Base-by-base conservation (phyloP, 2,113 vertebrate species). In the Dipodomys spectabilis region DNA sequence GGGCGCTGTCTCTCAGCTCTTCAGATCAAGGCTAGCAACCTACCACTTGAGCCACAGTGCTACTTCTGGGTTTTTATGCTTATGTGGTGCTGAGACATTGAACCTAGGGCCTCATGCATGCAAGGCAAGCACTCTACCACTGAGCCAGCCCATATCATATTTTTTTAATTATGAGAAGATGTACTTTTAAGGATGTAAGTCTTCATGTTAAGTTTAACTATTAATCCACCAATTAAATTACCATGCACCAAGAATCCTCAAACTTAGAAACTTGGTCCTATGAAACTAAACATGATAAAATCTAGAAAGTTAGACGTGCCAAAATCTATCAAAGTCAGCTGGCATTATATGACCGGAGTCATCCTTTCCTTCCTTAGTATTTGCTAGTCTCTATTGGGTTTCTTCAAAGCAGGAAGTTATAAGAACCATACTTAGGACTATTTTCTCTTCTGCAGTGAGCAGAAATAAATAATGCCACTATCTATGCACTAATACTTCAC, bases 161-260 rank as follows among this genome's bases (percentile, higher is more conserved):
- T 39, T 39, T 69, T 82, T 53, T 77, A 72, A 32, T 28, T 57
- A 88, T 23, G 6, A 82, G 64, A 74, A 94, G 92, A 91, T 67
- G 45, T 13, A 27, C 57, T 74, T n/a, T n/a, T n/a, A n/a, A n/a
- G n/a, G n/a, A n/a, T n/a, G n/a, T n/a, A n/a, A n/a, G n/a, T 39
- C 39, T 39, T 22, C 7, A 5, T n/a, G 27, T 60, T 23, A 73
- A 67, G 25, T 20, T 69, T 75, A 87, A 67, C 28, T 28, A 28
- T 49, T 95, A 81, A 69, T 3, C 7, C 74, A 49, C 7, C 18
- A 27, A n/a, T 13, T 82, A 82, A 77, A 75, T 86, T 45, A 27
- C 35, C 60, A 11, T 39, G 83, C 44, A 60, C 23, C n/a, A 8
- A 39, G 78, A 93, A 44, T 77, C 20, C 57, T 71, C 25, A 67